These are phyloP conservation scores for Melipona bicolor DNA, from an alignment of 2,888 invertebrate species.

Conservation along the genomic window DNA sequence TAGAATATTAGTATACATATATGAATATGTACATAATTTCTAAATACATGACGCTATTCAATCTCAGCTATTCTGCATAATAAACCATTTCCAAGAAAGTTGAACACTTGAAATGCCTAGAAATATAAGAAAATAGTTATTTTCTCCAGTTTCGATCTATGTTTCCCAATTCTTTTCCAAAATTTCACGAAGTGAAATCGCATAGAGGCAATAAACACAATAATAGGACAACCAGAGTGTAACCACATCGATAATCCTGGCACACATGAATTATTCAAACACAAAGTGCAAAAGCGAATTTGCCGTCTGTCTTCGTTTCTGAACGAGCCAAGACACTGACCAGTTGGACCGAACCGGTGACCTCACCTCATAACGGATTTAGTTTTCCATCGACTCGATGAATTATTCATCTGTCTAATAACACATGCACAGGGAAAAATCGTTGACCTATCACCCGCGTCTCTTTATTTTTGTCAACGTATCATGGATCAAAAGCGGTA, in stretches of 20 bases:
- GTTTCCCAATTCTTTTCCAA: not conserved
- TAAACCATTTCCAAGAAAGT: conserved; percentile 7
- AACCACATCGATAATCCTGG: conserved; percentile 64
- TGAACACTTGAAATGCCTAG: not conserved
- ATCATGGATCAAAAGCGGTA: not conserved
- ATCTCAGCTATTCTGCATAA: not conserved
- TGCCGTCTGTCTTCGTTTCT: conserved; percentile 74
- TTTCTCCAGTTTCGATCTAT: not conserved
- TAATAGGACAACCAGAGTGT: conserved; percentile 62
- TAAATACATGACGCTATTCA: not conserved
- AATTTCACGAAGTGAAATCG: conserved; percentile 4
- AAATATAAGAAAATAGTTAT: not conserved
- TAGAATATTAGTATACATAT: not conserved
- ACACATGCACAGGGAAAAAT: conserved; percentile 39
- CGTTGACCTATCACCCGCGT: conserved; percentile 39
- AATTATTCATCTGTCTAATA: conserved; percentile 63
- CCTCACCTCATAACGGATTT: conserved; percentile 69
- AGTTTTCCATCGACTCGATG: conserved; percentile 61
- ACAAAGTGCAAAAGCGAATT: conserved; percentile 74
- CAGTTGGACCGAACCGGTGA: conserved; percentile 54
- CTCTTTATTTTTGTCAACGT: conserved; percentile 18
- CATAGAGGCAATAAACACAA: conserved; percentile 56
- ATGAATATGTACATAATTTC: not conserved
- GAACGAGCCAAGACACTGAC: conserved; percentile 62
- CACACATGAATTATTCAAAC: conserved; percentile 66